Conservation (phyloP, 64 coral and sea anemone species). For the Stichodactyla helianthus region DNA sequence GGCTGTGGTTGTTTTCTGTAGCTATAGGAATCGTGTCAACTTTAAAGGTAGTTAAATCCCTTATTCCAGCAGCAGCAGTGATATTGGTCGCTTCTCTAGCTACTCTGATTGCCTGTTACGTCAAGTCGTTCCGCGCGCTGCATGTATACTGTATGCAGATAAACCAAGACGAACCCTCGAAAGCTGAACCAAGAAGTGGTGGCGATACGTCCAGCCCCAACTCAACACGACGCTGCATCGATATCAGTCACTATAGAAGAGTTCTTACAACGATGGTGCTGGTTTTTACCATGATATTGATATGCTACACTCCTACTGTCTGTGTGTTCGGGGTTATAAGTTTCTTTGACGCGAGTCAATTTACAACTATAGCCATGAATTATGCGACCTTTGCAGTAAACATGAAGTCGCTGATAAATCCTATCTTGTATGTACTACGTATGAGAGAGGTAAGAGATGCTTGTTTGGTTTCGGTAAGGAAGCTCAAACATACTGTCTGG, state of each 20-base stretch:
- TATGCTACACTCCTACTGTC: background rate
- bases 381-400: background rate
- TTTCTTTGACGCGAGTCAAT: background rate
- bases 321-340: background rate
- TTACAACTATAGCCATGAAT: background rate
- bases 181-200: background rate
- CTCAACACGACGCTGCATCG: background rate
- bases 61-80: background rate
- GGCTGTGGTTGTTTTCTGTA: background rate
- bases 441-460: background rate
- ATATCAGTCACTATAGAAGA: background rate
- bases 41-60: background rate
- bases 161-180: background rate
- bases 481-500: background rate
- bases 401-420: background rate
- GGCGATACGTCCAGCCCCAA: background rate
- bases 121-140: background rate
- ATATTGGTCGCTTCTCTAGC: background rate
- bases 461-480: background rate
- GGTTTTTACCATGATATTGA: background rate
- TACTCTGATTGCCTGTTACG: background rate
- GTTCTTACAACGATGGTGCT: background rate
- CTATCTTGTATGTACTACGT: background rate
- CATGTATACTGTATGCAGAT: background rate
- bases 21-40: background rate